phyloP scores from a whole-genome alignment of 2,888 invertebrate genomes.

The Agrochola litura region DNA sequence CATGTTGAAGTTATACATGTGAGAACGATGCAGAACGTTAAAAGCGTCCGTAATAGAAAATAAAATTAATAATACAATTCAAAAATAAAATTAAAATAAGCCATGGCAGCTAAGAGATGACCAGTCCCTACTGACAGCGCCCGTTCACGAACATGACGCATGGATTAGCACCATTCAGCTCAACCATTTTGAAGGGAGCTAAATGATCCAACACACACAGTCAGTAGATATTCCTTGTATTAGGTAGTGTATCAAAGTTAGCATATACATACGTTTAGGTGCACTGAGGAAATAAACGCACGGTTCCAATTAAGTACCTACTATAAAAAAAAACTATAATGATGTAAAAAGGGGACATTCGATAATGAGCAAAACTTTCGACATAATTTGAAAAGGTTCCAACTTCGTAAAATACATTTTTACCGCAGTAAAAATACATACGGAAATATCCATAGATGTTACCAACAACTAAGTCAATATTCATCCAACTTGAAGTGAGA shows the following conservation, averaged over 20 bases:
- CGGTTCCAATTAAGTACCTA: background rate
- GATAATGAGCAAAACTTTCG: background rate
- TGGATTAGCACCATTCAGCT: too few species aligned
- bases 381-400: background rate
- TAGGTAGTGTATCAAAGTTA: background rate
- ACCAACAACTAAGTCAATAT: conserved; percentile 50
- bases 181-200: too few species aligned
- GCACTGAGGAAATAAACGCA: background rate
- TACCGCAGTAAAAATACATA: conserved; percentile 15
- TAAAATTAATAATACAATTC: too few species aligned
- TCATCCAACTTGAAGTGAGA: conserved; percentile 49
- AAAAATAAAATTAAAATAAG: too few species aligned
- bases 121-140: too few species aligned
- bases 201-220: too few species aligned
- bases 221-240: conserved; percentile 7
- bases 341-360: background rate
- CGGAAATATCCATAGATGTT: background rate
- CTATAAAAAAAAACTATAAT: too few species aligned
- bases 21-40: too few species aligned
- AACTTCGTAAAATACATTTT: background rate
- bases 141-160: too few species aligned
- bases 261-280: background rate
- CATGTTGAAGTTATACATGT: too few species aligned
- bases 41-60: too few species aligned
- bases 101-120: too few species aligned